Base-by-base conservation (phyloP, 2,888 invertebrate genomes). In the Oegoconia quadripuncta region DNA sequence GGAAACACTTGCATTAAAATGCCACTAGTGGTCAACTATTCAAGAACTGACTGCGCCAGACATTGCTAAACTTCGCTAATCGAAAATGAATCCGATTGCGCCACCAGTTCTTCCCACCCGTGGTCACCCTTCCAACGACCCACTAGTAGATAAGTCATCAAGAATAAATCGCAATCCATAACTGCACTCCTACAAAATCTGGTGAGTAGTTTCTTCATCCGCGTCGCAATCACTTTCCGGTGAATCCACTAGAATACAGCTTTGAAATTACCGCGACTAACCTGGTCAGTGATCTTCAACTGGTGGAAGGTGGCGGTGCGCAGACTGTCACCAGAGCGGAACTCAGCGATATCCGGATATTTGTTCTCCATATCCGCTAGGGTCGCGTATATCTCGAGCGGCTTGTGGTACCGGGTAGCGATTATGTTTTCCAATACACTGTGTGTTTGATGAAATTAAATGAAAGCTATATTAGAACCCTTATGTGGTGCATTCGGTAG, bases 251-350 rank as follows among this genome's bases (percentile, higher is more conserved):
- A 4, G 20, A 4, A 4, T 6, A 20, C 20, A 20, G 7, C n/a
- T n/a, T n/a, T n/a, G n/a, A n/a, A n/a, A n/a, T n/a, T n/a, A n/a
- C 5, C 7, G 20, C 20, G 20, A 16, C 81, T 81, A 73, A 94
- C 94, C 77, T 93, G 87, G 41, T 92, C 88, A 1, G 94, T 93
- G 33, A 96, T 76, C 78, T 93, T 93, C 16, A 96, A 80, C 34
- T 91, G 92, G 56, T 91, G 91, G 55, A 94, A 90, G 11, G 88
- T 78, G 65, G 91, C 89, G 0, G 92, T 92, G 41, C 90, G 80
- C 46, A 91, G 88, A 51, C 91, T 92, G 55, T 93, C 93, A 0
- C 91, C 92, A 33, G 92, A 90, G 43, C 90, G 73, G 71, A 94
- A 93, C 74, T 92, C 91, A 0, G 94, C 94, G 20, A 92, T 87